Percentiles rank a stretch among this genome's conserved stretches.
These are phyloP conservation scores for Sarcophaga caerulescens DNA, from an alignment of 2,888 invertebrate species.

Conservation along the genomic window DNA sequence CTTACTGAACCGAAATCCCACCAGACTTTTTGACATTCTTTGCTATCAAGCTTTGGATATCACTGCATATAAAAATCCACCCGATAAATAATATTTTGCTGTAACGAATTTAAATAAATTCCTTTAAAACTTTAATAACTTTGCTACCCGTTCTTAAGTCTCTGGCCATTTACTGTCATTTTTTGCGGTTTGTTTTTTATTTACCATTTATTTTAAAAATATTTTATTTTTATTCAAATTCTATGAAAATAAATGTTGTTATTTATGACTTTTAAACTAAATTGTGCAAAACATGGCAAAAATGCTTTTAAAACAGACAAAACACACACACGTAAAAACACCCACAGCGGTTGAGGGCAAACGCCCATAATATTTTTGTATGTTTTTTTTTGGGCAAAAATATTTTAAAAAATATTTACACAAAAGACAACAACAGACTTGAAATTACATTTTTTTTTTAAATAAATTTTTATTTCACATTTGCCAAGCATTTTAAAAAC, in stretches of 20 bases:
- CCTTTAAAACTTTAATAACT: too few relatives aligned
- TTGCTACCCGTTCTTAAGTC: too few relatives aligned
- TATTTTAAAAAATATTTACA: background rate
- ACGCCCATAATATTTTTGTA: background rate
- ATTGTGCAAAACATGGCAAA: slow-evolving; percentile 47
- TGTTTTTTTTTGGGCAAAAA: background rate
- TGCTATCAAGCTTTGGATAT: too few relatives aligned
- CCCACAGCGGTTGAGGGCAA: background rate
- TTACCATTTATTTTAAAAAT: background rate
- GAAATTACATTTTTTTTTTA: background rate
- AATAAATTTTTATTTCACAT: background rate
- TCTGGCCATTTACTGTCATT: too few relatives aligned
- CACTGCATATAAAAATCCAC: too few relatives aligned
- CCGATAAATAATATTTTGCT: too few relatives aligned
- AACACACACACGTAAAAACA: background rate
- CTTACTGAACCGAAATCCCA: too few relatives aligned
- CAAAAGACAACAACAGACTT: background rate
- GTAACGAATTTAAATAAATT: too few relatives aligned
- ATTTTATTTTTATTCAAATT: background rate
- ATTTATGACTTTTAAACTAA: slow-evolving; percentile 44
- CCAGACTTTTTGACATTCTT: fast-evolving
- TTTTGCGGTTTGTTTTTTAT: background rate
- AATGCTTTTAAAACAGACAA: background rate
- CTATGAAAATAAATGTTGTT: background rate
- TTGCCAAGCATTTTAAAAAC: background rate